Base-by-base conservation (phyloP, 2,888 invertebrate genomes). In the Nomada ferruginata region DNA sequence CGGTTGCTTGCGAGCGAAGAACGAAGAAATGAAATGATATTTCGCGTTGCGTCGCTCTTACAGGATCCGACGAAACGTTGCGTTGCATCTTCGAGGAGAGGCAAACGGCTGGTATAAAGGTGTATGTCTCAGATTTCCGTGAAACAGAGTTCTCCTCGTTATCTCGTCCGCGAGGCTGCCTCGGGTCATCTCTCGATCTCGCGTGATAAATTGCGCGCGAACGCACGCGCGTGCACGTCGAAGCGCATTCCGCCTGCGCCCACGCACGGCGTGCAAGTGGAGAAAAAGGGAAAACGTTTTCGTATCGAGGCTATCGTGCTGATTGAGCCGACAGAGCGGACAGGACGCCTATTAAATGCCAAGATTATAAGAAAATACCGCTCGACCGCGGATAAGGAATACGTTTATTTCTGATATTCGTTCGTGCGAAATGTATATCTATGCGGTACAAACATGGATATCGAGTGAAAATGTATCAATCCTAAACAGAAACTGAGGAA, bases 141-240 rank as follows among this genome's bases (percentile, higher is more conserved):
- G 88, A 89, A 88, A 87, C 82, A 76, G 83, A 85, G 82, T 88
- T 88, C 55, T 44, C 82, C 85, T 84, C 84, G 85, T 89, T 89
- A 86, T 85, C 87, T 89, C 80, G 79, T 80, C 66, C 70, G 83
- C 84, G 86, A 87, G 82, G 81, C 83, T 77, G 83, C 84, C 80
- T 64, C 72, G 65, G 76, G 78, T 76, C 80, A 87, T 89, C 86
- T 85, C 83, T 82, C 88, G 84, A 88, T 85, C 88, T 86, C 78
- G 79, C 79, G 88, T 89, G 89, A 90, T 90, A 89, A 90, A 90
- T 90, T 85, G 85, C 85, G 77, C 73, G 77, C 79, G 82, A 84
- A 86, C 83, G 85, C 82, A 84, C 82, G 79, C 80, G 76, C 86
- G 87, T 86, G 87, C 80, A 82, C 73, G 72, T 73, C 75, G 77